phyloP scores from a whole-genome alignment of 2,113 vertebrate genomes.

The Cochlearius cochlearius region DNA sequence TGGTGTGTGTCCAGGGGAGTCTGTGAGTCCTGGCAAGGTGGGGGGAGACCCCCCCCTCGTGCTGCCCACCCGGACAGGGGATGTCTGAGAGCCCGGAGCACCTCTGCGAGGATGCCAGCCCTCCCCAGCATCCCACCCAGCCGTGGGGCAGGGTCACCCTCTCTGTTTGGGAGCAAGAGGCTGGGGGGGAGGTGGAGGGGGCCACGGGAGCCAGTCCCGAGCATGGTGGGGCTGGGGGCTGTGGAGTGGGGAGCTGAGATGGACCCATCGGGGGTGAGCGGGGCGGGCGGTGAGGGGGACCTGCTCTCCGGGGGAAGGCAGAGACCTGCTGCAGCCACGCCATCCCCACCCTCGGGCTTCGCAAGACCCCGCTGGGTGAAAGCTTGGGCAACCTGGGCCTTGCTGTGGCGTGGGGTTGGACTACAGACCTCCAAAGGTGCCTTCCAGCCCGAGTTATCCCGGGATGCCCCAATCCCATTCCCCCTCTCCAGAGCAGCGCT shows the following conservation, averaged over 20 bases:
- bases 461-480: too few relatives aligned
- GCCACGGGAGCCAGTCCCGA: rapidly evolving
- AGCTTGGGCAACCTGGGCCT: background rate
- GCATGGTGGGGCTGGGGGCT: background rate
- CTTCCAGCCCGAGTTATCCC: background rate
- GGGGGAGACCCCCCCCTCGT: background rate
- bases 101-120: background rate
- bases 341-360: background rate
- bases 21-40: background rate
- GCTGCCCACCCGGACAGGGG: background rate
- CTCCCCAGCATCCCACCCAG: background rate
- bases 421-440: background rate
- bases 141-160: background rate
- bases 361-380: background rate
- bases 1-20: background rate
- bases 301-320: background rate
- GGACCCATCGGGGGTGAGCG: background rate
- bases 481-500: background rate
- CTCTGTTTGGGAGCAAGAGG: background rate
- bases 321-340: background rate
- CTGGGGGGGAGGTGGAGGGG: background rate
- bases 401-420: background rate
- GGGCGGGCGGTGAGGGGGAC: too few relatives aligned
- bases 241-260: background rate
- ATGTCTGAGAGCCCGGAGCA: background rate